Conservation (phyloP, 1,140 invertebrate genomes). For the Bombus terrestris region DNA sequence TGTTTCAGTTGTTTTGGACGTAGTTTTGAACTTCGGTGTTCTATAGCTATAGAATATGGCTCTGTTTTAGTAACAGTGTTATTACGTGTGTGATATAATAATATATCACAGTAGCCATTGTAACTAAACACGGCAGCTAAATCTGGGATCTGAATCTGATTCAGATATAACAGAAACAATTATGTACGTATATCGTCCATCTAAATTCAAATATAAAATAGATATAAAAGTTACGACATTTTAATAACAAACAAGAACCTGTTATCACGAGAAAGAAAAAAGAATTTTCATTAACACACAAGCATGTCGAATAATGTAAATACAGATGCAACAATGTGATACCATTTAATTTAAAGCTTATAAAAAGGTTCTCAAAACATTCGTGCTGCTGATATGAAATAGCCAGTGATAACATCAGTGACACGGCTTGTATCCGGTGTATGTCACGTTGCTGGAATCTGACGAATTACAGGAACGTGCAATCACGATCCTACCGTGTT, state of each 20-base stretch:
- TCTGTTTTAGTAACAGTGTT: too few relatives aligned
- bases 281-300: background rate
- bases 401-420: background rate
- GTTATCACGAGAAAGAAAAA: background rate
- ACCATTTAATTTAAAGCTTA: background rate
- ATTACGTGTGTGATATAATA: too few relatives aligned
- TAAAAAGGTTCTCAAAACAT: background rate
- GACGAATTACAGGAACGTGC: background rate
- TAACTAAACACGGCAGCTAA: background rate
- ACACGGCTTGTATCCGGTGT: background rate
- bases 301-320: too few relatives aligned
- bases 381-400: background rate
- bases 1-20: background rate
- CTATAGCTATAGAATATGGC: background rate
- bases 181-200: too few relatives aligned
- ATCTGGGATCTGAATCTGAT: background rate
- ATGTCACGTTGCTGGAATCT: slow-evolving; percentile 10
- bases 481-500: background rate
- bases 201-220: background rate
- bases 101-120: too few relatives aligned
- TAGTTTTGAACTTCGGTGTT: background rate
- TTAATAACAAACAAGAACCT: too few relatives aligned
- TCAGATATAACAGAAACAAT: background rate
- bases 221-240: too few relatives aligned
- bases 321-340: background rate